Percentiles rank a stretch among this genome's conserved stretches.
phyloP scores from a whole-genome alignment of 2,797 vertebrate species.

The Oreochromis mossambicus region DNA sequence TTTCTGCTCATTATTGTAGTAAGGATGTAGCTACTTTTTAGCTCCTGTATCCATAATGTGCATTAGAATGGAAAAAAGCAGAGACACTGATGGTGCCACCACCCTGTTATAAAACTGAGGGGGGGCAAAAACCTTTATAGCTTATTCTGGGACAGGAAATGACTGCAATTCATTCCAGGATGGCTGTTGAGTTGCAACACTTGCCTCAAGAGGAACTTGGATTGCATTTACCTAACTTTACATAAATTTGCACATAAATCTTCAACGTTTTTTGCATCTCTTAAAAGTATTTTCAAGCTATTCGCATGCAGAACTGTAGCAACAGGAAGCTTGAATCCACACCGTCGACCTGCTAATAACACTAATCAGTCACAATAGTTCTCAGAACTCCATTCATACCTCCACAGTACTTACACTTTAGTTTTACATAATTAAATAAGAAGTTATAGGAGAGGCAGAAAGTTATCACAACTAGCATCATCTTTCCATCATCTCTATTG shows the following conservation, averaged over 20 bases:
- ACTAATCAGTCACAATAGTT: neutral
- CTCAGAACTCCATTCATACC: rapidly evolving
- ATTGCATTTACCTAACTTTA: neutral
- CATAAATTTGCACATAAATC: neutral
- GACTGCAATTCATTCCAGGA: neutral
- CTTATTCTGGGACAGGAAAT: neutral
- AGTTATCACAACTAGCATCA: neutral
- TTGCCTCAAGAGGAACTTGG: neutral
- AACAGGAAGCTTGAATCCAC: neutral
- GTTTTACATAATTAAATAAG: neutral
- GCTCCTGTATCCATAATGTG: neutral
- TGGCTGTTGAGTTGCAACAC: neutral
- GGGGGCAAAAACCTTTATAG: neutral
- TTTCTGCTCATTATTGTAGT: neutral
- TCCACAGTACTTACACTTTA: neutral
- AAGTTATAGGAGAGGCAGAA: neutral
- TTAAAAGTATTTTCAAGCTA: neutral
- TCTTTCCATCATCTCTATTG: neutral
- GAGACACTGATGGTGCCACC: neutral
- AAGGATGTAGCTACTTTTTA: neutral
- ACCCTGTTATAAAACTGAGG: rapidly evolving
- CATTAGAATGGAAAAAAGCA: neutral
- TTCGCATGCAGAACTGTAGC: neutral
- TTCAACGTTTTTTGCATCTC: neutral
- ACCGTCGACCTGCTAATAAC: neutral